Percentiles rank a stretch among this genome's conserved stretches.
Conservation (phyloP, 1,140 invertebrate species). For the Lepidurus apus region DNA sequence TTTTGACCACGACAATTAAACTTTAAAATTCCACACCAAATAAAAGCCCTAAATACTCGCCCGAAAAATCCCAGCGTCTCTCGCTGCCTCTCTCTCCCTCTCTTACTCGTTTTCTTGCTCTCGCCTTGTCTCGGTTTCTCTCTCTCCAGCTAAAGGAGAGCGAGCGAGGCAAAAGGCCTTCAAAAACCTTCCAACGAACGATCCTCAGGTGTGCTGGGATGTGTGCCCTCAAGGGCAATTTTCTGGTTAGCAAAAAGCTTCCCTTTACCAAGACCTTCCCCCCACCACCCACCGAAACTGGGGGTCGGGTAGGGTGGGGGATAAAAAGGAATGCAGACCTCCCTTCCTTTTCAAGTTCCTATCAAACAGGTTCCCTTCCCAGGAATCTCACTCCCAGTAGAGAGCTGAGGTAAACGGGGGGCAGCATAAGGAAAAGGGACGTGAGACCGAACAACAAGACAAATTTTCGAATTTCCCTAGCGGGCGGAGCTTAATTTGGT, state of each 20-base stretch:
- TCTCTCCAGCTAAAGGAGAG: neutral
- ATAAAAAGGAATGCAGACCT: neutral
- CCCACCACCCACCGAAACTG: neutral
- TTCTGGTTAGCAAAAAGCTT: neutral
- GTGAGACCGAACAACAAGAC: neutral
- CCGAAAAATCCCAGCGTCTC: too few relatives aligned
- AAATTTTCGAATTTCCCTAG: too few relatives aligned
- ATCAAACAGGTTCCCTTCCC: neutral
- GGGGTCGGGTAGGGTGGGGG: neutral
- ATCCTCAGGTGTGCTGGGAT: slow-evolving; percentile 17
- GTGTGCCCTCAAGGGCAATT: slow-evolving; percentile 2
- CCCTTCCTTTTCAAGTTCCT: neutral
- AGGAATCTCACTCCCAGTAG: neutral
- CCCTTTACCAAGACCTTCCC: neutral
- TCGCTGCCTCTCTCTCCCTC: neutral
- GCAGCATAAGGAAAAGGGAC: neutral
- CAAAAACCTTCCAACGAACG: slow-evolving; percentile 14
- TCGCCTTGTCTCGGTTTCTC: neutral
- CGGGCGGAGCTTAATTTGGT: neutral
- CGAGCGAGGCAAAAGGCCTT: neutral
- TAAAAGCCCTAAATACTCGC: too few relatives aligned
- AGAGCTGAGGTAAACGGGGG: neutral
- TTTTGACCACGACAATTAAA: neutral
- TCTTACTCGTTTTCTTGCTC: neutral
- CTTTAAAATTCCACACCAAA: too few relatives aligned